Percentiles rank a stretch among this genome's conserved stretches.
Evolutionary conservation across 2,113 vertebrate species (phyloP).

Genomic region (Microtus pennsylvanicus): DNA sequence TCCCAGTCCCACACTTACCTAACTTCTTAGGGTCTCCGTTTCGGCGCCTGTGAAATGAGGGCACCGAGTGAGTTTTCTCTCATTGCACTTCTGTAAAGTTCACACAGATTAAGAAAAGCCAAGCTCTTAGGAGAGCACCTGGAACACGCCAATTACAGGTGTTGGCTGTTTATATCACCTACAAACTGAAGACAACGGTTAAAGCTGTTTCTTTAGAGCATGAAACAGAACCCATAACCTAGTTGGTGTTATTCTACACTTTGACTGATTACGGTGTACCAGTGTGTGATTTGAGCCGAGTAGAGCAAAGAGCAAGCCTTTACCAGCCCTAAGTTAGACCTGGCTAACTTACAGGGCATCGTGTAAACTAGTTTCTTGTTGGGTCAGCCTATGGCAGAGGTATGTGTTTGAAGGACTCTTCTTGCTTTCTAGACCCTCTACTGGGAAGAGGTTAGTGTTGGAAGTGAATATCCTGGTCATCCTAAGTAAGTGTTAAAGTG

Average conservation of each 20-base stretch:
- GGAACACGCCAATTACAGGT: background rate
- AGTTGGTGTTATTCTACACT: background rate
- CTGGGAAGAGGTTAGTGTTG: background rate
- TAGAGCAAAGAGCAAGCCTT: background rate
- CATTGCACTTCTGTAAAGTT: background rate
- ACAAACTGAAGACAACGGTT: background rate
- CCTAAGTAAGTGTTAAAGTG: background rate
- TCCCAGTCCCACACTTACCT: background rate
- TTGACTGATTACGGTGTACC: background rate
- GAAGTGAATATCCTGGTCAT: background rate
- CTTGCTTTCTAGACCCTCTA: background rate
- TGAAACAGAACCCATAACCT: background rate
- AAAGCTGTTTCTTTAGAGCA: slow-evolving; percentile 21
- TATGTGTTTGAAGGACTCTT: too few species aligned
- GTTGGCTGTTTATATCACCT: background rate
- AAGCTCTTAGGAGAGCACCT: background rate
- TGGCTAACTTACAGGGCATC: background rate
- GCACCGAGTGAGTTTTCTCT: background rate
- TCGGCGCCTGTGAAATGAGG: background rate
- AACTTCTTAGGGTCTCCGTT: background rate
- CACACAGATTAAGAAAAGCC: background rate
- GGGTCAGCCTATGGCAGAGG: background rate
- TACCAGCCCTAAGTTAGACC: background rate
- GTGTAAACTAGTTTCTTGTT: background rate
- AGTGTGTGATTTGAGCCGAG: background rate